phyloP scores from a whole-genome alignment of 92 coral and sea anemone species.

The Heliopora coerulea region DNA sequence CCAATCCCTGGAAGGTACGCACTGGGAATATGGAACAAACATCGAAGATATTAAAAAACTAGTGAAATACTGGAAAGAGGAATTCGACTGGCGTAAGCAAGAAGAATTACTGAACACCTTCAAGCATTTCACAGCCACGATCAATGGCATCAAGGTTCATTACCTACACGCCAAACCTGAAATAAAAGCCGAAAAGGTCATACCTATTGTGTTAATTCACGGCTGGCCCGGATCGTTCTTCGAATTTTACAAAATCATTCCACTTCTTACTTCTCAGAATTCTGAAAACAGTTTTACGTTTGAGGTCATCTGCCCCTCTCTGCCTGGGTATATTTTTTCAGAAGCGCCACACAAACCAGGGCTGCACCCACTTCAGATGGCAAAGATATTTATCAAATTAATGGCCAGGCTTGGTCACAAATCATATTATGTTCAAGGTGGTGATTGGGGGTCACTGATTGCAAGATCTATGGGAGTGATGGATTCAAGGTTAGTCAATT shows the following conservation, averaged over 20 bases:
- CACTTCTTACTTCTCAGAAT: conserved; percentile 42
- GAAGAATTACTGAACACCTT: conserved; percentile 66
- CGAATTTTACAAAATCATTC: conserved; percentile 83
- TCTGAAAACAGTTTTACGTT: conserved; percentile 58
- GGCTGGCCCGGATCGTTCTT: conserved; percentile 99
- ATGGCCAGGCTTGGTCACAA: conserved; percentile 72
- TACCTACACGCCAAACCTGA: conserved; percentile 74
- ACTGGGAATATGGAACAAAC: conserved; percentile 86
- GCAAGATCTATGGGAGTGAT: conserved; percentile 68
- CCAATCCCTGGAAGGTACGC: conserved; percentile 63
- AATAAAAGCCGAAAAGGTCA: conserved; percentile 49
- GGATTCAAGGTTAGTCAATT: conserved; percentile 60
- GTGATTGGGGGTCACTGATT: conserved; percentile 86
- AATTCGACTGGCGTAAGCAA: conserved; percentile 79
- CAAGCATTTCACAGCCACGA: conserved; percentile 62
- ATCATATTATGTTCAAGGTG: conserved; percentile 88
- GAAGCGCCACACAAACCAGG: conserved; percentile 88
- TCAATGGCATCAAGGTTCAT: conserved; percentile 78
- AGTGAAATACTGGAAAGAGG: conserved; percentile 64
- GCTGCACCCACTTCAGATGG: conserved; percentile 56
- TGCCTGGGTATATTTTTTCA: conserved; percentile 91
- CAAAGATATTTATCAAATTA: conserved; percentile 70
- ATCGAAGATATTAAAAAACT: conserved; percentile 60
- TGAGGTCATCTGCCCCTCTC: conserved; percentile 92
- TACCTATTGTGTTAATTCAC: conserved; percentile 81